These are phyloP conservation scores for Dryobota labecula DNA, from an alignment of 2,888 invertebrate genomes.

Conservation along the genomic window DNA sequence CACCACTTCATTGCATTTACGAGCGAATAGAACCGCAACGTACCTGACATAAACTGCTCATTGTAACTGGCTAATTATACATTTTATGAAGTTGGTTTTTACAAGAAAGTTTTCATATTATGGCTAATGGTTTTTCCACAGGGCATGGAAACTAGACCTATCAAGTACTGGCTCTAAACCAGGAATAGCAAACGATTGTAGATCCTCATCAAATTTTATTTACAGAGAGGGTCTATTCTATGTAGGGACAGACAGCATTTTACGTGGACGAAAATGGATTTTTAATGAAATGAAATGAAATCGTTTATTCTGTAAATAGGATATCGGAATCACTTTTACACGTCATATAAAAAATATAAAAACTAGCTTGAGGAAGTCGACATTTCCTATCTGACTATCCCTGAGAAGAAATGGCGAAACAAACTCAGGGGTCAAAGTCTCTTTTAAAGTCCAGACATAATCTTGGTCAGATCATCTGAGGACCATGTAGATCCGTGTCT, in stretches of 20 bases:
- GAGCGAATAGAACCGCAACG: constrained; percentile 67
- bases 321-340: too few species aligned
- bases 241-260: neutral
- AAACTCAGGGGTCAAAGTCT: too few species aligned
- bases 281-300: too few species aligned
- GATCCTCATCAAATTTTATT: neutral
- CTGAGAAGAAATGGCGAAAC: too few species aligned
- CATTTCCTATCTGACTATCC: too few species aligned
- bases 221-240: neutral
- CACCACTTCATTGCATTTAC: constrained; percentile 72
- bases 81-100: constrained; percentile 27
- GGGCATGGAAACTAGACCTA: constrained; percentile 5
- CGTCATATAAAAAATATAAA: too few species aligned
- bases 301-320: too few species aligned
- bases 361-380: too few species aligned
- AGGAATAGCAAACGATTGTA: constrained; percentile 3
- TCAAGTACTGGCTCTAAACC: neutral
- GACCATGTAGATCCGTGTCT: too few species aligned
- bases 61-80: constrained; percentile 43
- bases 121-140: constrained; percentile 14
- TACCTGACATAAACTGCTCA: constrained; percentile 61
- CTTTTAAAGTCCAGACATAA: too few species aligned
- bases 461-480: too few species aligned
- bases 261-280: neutral
- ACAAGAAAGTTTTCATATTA: constrained; percentile 20